Evolutionary conservation across 1,140 invertebrate genomes (phyloP).

Genomic region (Galleria mellonella): DNA sequence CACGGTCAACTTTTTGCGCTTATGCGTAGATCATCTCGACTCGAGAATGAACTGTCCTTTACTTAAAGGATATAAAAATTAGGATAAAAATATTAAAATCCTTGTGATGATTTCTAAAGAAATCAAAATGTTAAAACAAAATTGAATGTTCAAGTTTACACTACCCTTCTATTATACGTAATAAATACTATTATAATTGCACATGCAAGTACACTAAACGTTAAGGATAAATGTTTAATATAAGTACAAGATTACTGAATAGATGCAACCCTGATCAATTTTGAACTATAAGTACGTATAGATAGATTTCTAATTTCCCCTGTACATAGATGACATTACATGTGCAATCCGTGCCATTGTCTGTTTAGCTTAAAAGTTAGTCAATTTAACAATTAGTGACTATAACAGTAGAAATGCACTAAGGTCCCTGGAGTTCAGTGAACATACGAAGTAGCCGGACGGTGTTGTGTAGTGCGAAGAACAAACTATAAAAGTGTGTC

Average conservation of each 20-base stretch:
- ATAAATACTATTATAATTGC: constrained; percentile 45
- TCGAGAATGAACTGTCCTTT: too few relatives aligned
- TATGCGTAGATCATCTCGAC: background rate
- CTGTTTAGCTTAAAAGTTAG: constrained; percentile 68
- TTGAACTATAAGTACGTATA: constrained; percentile 38
- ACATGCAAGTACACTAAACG: constrained; percentile 53
- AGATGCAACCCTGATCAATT: constrained; percentile 52
- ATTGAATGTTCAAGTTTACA: constrained; percentile 43
- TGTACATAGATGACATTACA: constrained; percentile 64
- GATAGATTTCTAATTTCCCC: constrained; percentile 51
- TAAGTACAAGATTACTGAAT: constrained; percentile 43
- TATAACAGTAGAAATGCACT: constrained; percentile 7
- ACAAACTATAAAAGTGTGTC: constrained; percentile 21
- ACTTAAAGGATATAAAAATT: background rate
- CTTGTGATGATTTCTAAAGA: background rate
- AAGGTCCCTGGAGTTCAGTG: constrained; percentile 13
- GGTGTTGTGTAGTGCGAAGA: constrained; percentile 22
- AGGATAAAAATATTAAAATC: background rate
- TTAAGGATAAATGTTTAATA: constrained; percentile 52
- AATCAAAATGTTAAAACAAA: constrained; percentile 1
- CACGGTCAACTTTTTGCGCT: constrained; percentile 22
- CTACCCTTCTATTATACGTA: constrained; percentile 60
- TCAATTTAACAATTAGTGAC: constrained; percentile 58
- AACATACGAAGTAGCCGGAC: constrained; percentile 8
- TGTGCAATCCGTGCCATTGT: constrained; percentile 73